phyloP scores from a whole-genome alignment of 1,140 invertebrate genomes.

The Araneus ventricosus region DNA sequence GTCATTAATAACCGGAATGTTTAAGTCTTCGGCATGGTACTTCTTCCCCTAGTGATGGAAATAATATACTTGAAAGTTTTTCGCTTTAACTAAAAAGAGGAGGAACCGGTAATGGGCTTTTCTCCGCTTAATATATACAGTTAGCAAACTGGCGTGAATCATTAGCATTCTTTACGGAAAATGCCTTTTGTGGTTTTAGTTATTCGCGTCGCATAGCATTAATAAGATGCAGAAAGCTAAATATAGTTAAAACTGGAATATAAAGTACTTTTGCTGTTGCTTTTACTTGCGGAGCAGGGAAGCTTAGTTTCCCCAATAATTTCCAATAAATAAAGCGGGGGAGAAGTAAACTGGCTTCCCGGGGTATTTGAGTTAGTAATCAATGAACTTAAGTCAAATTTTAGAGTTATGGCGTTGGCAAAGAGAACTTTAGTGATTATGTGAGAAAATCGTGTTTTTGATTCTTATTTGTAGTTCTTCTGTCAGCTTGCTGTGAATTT shows the following conservation, averaged over 20 bases:
- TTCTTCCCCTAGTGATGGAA: not conserved
- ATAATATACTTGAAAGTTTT: slow-evolving; percentile 34
- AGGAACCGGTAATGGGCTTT: slow-evolving; percentile 6
- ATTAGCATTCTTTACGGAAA: slow-evolving; percentile 13
- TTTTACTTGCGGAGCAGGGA: not conserved
- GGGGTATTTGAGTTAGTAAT: not conserved
- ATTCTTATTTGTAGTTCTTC: not conserved
- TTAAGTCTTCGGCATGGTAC: not conserved
- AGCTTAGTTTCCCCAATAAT: not conserved
- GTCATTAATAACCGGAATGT: slow-evolving; percentile 44
- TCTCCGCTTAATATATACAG: slow-evolving; percentile 20
- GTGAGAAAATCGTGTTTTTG: not conserved
- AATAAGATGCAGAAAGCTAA: not conserved
- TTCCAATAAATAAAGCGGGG: not conserved
- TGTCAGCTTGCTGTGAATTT: not conserved
- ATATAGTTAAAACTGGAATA: not conserved
- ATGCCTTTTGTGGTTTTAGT: not conserved
- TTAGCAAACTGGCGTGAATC: slow-evolving; percentile 6
- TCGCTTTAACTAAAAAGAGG: slow-evolving; percentile 29
- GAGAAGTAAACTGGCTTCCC: not conserved
- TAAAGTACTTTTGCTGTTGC: not conserved
- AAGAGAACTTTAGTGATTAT: not conserved
- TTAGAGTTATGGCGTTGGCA: not conserved
- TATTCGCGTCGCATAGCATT: not conserved
- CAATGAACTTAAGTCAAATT: not conserved